These are phyloP conservation scores for Vannuccia rotundouncinata DNA, from an alignment of 2,888 invertebrate genomes.

Conservation along the genomic window DNA sequence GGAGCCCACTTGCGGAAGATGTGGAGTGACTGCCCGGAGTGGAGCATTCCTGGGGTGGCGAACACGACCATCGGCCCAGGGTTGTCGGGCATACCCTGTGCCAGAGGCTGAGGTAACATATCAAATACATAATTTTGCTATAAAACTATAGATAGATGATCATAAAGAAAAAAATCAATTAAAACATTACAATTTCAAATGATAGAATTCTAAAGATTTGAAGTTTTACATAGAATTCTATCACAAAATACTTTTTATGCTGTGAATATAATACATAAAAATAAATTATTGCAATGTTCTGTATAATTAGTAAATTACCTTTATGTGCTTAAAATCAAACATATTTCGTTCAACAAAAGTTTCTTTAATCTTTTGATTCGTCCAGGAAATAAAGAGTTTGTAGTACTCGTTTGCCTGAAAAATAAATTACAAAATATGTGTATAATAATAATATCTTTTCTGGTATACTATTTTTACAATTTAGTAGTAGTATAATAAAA, in stretches of 20 bases:
- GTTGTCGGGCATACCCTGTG: constrained; percentile 69
- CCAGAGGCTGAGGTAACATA: constrained; percentile 5
- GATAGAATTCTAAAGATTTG: too few species aligned
- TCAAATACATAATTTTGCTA: too few species aligned
- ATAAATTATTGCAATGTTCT: too few species aligned
- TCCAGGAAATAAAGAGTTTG: constrained; percentile 99
- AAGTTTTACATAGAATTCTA: too few species aligned
- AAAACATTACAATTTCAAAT: too few species aligned
- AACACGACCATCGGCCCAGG: constrained; percentile 93
- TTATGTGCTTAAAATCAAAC: constrained; percentile 99
- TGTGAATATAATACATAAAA: too few species aligned
- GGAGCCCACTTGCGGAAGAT: constrained; percentile 99
- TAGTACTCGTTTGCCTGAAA: constrained; percentile 84
- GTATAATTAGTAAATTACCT: constrained; percentile 57
- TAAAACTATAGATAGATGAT: too few species aligned
- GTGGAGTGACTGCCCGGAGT: constrained; percentile 89
- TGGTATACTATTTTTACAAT: too few species aligned
- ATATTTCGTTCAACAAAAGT: constrained; percentile 98
- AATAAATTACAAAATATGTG: not conserved
- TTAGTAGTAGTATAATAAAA: too few species aligned
- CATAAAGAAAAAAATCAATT: too few species aligned
- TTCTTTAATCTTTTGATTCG: constrained; percentile 96
- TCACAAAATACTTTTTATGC: too few species aligned
- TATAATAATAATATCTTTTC: too few species aligned
- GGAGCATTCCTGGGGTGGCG: constrained; percentile 98